Base-by-base conservation (phyloP, 1,140 invertebrate genomes). In the Calliopsis andreniformis region DNA sequence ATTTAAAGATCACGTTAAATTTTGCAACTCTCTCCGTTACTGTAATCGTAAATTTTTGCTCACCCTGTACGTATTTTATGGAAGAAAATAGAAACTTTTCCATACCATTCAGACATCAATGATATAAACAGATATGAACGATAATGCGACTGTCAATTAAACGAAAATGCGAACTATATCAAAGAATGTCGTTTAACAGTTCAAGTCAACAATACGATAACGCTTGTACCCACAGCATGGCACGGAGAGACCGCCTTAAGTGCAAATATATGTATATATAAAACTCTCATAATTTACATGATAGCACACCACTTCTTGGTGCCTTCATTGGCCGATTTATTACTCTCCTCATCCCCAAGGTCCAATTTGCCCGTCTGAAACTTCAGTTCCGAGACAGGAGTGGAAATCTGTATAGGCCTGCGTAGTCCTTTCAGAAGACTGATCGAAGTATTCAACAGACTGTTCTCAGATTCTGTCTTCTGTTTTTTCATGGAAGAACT, bases 241-340 rank as follows among this genome's bases (percentile, higher is more conserved):
- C 62, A 67, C 51, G 28, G 3, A 3, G 32, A 39, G 35, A 39
- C 10, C 35, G 35, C 28, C 14, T 64, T 25, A 51, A n/a, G 39
- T 58, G 39, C n/a, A 43, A 35, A 39, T 59, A 39, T 32, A 28
- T 58, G 5, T 20, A 47, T 47, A 20, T 35, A 59, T 20, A 71
- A 51, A 76, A 49, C 42, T 53, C 20, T 64, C 35, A 16, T 62
- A 55, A 35, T 85, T 89, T 88, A 90, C 89, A 90, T 90, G 68
- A 90, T 79, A 43, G 77, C 25, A 79, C 89, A 90, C 89, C 89
- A 90, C 71, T 89, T 85, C 67, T 88, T 80, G 75, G 42, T 49
- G 78, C 76, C 62, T 16, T 82, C 83, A 32, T 58, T 82, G 0
- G 23, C 7, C 14, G 56, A 23, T 51, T 69, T 61, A 25, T 23